Base-by-base conservation (phyloP, 2,797 vertebrate species). In the Craterocephalus amniculus region DNA sequence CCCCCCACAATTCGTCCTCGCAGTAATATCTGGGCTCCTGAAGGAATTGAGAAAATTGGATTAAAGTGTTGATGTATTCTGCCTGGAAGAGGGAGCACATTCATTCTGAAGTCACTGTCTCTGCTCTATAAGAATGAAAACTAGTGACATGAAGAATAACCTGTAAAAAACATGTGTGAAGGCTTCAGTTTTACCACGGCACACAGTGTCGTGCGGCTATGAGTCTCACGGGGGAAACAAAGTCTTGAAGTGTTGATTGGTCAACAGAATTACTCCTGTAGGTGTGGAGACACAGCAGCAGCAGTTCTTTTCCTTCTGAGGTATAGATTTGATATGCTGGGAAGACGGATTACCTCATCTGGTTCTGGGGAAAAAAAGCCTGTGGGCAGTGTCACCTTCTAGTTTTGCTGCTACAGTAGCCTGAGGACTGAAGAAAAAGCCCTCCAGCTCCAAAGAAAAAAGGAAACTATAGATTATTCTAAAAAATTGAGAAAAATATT, bases 281-380 rank as follows among this genome's bases (percentile, higher is more conserved):
- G 4, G 48, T 51, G 63, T 73, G 56, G 55, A 64, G 61, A 57
- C 61, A 45, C 35, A 43, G 72, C 70, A 54, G 63, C 67, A 72
- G 59, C 52, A 74, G 16, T 54, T 63, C 63, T 62, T 38, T 58
- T 35, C 48, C 36, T 74, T 73, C 8, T 14, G 22, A 63, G 70
- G 34, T 51, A 18, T 58, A 31, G 68, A 73, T 86, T 73, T 78
- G 48, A 72, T 63, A 62, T 69, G 66, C 86, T 76, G 69, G 66
- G 34, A 80, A 70, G 73, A 83, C 70, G 72, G 82, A 81, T 87
- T 85, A 82, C 43, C 62, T 66, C 13, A 3, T 40, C 58, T n/a
- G 62, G 64, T 54, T 80, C 59, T 58, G 59, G 73, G 77, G 78
- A 76, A 73, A 7, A 45, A 54, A 60, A 66, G 43, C 80, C 84